Base-by-base conservation (phyloP, 2,888 invertebrate species). In the Peribatodes rhomboidaria region DNA sequence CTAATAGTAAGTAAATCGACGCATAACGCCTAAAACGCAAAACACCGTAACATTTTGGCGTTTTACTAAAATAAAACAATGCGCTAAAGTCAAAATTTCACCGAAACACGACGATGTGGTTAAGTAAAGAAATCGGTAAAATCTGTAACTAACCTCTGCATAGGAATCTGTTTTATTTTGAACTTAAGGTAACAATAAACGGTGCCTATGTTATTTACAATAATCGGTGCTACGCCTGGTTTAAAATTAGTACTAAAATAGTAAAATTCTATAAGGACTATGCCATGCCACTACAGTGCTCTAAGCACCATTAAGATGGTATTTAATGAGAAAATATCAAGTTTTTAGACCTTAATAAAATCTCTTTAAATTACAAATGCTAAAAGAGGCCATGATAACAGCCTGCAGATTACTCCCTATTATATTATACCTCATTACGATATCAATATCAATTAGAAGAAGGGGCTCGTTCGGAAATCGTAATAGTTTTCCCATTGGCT, bases 191-290 rank as follows among this genome's bases (percentile, higher is more conserved):
- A 59, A 61, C 33, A 62, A 59, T 46, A 55, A 56, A 46, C 16
- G 65, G 71, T 71, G 71, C 69, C 71, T 71, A 67, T 71, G 31
- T 59, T 60, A 10, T 56, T 56, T 33, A 39, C 31, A 35, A 6
- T 67, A 55, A 57, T 70, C 66, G 53, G 59, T 67, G 70, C 61
- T 66, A 65, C 37, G 33, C 33, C 63, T 54, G 49, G n/a, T 53
- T 56, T 53, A 37, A 33, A 35, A 46, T 46, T 41, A 35, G 50
- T 20, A 11, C 50, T 50, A 35, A 35, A 50, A 33, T 20, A 11
- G 35, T 50, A 35, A 35, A 50, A 33, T 33, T 52, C 52, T 47
- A 18, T 56, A 44, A 27, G 22, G 54, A 22, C n/a, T 10, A 61
- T 46, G 47, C n/a, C 46, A 31, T 42, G 10, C 42, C 18, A 33